Base-by-base conservation (phyloP, 2,888 invertebrate species). In the Galerucella nymphaeae region DNA sequence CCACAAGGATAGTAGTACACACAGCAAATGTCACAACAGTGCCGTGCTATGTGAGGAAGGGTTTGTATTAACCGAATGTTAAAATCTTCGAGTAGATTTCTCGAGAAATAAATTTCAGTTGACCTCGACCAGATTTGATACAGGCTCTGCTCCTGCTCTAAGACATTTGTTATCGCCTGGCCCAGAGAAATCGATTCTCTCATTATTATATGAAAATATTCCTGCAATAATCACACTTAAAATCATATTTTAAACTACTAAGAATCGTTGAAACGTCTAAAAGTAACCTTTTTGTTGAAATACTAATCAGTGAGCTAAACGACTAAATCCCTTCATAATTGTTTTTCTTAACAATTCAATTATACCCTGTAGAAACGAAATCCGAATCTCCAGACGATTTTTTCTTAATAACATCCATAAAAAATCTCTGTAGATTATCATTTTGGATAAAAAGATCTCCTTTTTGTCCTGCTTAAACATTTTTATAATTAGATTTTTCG, bases 311-410 rank as follows among this genome's bases (percentile, higher is more conserved):
- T 58, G 30, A 30, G 23, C 3, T 58, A 58, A 58, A 58, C 58
- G 30, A 14, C 58, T 30, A 14, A n/a, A n/a, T 38, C 58, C 58
- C 30, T 58, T 13, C 30, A n/a, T 30, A n/a, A 58, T 58, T 38
- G 58, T n/a, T 23, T 58, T 58, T n/a, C 58, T 58, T 58, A 58
- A 58, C 30, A 38, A 58, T 58, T 58, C 58, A 58, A 58, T 58
- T 58, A 58, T 58, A 23, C 38, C n/a, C 58, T n/a, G 38, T n/a
- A 30, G 30, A 58, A 38, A 30, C 38, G 58, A 23, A 16, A n/a
- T 58, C 38, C 14, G 58, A n/a, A 58, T 58, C 38, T n/a, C 14
- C 30, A 13, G 23, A 30, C 58, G 8, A 14, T 38, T 57, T 57
- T 58, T 58, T 58, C 38, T n/a, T 23, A 58, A 58, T 58, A 58